Evolutionary conservation across 2,797 vertebrate genomes (phyloP), one percentile per base, ranked within the genome.

Genomic region (Steatocranus sp.): DNA sequence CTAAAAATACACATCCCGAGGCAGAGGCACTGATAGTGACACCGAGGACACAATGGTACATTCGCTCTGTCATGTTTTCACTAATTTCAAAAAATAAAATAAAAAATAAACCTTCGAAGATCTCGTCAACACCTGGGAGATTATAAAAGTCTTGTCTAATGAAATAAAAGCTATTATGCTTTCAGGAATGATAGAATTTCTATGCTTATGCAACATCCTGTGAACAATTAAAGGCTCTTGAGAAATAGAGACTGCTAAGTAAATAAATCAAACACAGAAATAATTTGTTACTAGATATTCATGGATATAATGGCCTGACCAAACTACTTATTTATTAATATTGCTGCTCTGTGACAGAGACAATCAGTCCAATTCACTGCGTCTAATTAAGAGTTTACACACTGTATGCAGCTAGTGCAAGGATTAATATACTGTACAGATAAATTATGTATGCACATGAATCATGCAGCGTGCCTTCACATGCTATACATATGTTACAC

Each of bases 351-450:
- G 76, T 77, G 87, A 75, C 90, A 86, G 83, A 76, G 83, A 74
- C 77, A 85, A 92, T 91, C 88, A 88, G 74, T 90, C 79, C 68
- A 12, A 56, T 30, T 30, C 43, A 30, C 68, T 18, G 84, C 36
- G 53, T 87, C 66, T 88, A 90, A 90, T 92, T 88, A 90, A 82
- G 81, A 85, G 86, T 91, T 89, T 86, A 88, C 83, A 89, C 78
- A 34, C 6, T 12, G 15, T 5, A 27, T 70, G 38, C 14, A 46
- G 25, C 10, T 18, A 48, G 66, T 18, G 1, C 25, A 70, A 30
- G 4, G 43, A 73, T n/a, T 73, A 27, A 48, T 30, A 46, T 48
- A 73, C 41, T 48, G 41, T 48, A 12, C 10, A 48, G 15, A 73
- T 48, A 48, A 70, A 46, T 18, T 46, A 46, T 46, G 66, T 11